A percentile compares a stretch with the other conserved stretches of the same genome.
Evolutionary conservation across 2,113 vertebrate species (phyloP).

Genomic region (Caretta caretta): DNA sequence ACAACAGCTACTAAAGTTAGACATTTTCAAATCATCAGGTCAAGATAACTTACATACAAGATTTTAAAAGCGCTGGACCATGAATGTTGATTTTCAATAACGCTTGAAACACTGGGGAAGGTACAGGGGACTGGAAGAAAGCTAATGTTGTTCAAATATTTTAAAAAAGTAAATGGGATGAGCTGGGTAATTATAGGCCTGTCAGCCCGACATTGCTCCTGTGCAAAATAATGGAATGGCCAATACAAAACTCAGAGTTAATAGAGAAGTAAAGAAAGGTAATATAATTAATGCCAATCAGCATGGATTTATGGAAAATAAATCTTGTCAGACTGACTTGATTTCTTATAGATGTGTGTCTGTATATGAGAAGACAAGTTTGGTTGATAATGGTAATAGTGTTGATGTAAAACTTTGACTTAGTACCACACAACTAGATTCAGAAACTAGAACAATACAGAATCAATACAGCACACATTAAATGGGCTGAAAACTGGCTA

Average conservation of each 20-base stretch:
- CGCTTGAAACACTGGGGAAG: not conserved
- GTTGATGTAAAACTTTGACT: slow-evolving; percentile 44
- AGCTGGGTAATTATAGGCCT: not conserved
- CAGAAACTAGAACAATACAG: not conserved
- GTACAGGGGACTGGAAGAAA: not conserved
- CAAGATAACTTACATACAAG: slow-evolving; percentile 60
- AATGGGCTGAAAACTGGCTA: not conserved
- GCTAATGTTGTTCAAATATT: not conserved
- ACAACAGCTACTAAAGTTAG: slow-evolving; percentile 71
- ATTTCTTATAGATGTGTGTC: not conserved
- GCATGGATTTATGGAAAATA: slow-evolving; percentile 27
- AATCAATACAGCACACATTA: not conserved
- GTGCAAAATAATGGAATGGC: not conserved
- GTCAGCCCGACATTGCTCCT: not conserved
- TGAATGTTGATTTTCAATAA: not conserved
- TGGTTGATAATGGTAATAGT: slow-evolving; percentile 17
- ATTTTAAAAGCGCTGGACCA: slow-evolving; percentile 37
- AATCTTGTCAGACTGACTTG: not conserved
- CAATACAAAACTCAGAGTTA: not conserved
- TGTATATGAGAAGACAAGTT: slow-evolving; percentile 53
- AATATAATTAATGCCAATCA: slow-evolving; percentile 37
- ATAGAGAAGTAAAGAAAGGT: not conserved
- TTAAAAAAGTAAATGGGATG: not conserved
- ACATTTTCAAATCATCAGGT: slow-evolving; percentile 55
- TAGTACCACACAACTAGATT: not conserved